Evolutionary conservation across 2,797 vertebrate species (phyloP), one percentile per base, ranked within the genome.

Genomic region (Gallinago stenura): DNA sequence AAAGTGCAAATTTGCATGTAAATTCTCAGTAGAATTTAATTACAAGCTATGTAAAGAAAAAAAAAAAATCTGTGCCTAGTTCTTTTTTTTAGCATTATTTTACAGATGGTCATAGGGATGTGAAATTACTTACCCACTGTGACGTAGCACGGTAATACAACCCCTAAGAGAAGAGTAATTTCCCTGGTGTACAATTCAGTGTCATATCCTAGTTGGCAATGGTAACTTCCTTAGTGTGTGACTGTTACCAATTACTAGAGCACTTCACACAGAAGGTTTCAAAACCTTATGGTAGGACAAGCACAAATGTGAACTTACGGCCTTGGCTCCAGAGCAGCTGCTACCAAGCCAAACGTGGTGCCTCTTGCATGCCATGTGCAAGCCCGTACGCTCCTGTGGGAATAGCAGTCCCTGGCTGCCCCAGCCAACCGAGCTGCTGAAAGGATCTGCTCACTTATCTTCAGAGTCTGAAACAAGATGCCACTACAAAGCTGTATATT

Each of bases 401-500:
- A 93, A 46, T 2, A 54, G 73, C 45, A 86, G 77, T 22, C 54
- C 66, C 53, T 17, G 39, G 58, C 13, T 35, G 57, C 26, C 39
- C 18, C 0, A 0, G 50, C 35, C 65, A 76, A 60, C 50, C 8
- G 35, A 91, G 66, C 66, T 82, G 79, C 82, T 69, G 54, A 80
- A 96, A 69, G 12, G 12, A 94, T 78, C 73, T 61, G 66, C 50
- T 56, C 79, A 73, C 90, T 91, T 78, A 91, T 45, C 90, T 79
- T 48, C 64, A 41, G 72, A 69, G 39, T 13, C 54, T 90, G 92
- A 90, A 95, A 96, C 64, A 83, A 61, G 39, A 96, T 45, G 35
- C 61, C 62, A 79, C 89, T 90, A 87, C 90, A 96, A 96, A 95
- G 90, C 54, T 35, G 46, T 25, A 35, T 45, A 86, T 82, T 96